These are phyloP conservation scores for Homarus gammarus DNA, from an alignment of 2,888 invertebrate genomes.

Conservation along the genomic window DNA sequence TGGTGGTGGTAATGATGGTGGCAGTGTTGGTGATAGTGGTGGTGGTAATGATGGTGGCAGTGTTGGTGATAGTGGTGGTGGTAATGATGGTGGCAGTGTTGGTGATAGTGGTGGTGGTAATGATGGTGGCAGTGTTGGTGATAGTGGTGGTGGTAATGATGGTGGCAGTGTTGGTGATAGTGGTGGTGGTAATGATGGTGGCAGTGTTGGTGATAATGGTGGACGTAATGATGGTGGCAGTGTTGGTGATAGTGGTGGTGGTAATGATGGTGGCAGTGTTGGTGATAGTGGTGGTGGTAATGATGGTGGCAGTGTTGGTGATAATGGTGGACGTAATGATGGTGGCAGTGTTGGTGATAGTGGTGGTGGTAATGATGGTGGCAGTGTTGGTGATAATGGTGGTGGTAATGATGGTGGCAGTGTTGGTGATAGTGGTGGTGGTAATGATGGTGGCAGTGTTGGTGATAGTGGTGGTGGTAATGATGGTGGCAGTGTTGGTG, in stretches of 20 bases:
- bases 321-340: conserved; percentile 1
- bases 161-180: neutral
- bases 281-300: too few species aligned
- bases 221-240: neutral
- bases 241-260: neutral
- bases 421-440: neutral
- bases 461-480: neutral
- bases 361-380: neutral
- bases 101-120: neutral
- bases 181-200: neutral
- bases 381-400: neutral
- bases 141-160: neutral
- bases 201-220: neutral
- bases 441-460: neutral
- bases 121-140: neutral
- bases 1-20: neutral
- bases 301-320: too few species aligned
- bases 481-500: neutral
- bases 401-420: too few species aligned
- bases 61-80: neutral
- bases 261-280: neutral
- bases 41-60: neutral
- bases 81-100: neutral
- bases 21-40: neutral
- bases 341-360: neutral